Evolutionary conservation across 2,113 vertebrate genomes (phyloP), one percentile per base, ranked within the genome.

Genomic region (Serinus canaria): DNA sequence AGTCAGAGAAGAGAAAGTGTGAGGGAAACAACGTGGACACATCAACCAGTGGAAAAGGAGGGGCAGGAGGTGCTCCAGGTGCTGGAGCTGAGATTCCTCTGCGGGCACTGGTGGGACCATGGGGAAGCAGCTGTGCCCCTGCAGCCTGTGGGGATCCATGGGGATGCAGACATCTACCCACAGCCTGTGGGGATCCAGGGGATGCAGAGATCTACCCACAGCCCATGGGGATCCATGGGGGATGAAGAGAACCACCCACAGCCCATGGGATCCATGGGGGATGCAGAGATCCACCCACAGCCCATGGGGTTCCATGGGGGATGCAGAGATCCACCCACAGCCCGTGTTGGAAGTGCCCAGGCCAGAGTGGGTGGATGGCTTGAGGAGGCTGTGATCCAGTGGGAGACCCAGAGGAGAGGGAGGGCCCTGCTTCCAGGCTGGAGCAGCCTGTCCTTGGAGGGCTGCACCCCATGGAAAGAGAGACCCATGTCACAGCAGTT

Each of bases 191-290:
- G 64, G 43, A 66, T 44, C 43, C 22, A 24, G 15, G 2, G 33
- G 33, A 68, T 50, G 25, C 46, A 49, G 46, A 69, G n/a, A 69
- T 50, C 47, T 19, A 16, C 66, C 47, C 22, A 20, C 19, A 39
- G 27, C 18, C 33, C 9, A 0, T 11, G 17, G 31, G n/a, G n/a
- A 19, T 13, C 33, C 9, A 0, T 11, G 17, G 31, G n/a, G n/a
- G 24, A 50, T 50, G 49, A 7, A 50, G 49, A 50, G 49, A 69
- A 39, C 47, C 35, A 30, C 67, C 35, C 30, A 11, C 37, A 41
- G 21, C 11, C 27, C 15, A 1, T 3, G 5, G 35, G 46, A 67
- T 27, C 46, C 18, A 27, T 1, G 9, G 1, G 20, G 28, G 20
- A 70, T 53, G 28, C 49, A 39, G 16, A 52, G 50, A 70, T 41